Conservation (phyloP, 2,888 invertebrate species). For the Drosophila subquinaria region DNA sequence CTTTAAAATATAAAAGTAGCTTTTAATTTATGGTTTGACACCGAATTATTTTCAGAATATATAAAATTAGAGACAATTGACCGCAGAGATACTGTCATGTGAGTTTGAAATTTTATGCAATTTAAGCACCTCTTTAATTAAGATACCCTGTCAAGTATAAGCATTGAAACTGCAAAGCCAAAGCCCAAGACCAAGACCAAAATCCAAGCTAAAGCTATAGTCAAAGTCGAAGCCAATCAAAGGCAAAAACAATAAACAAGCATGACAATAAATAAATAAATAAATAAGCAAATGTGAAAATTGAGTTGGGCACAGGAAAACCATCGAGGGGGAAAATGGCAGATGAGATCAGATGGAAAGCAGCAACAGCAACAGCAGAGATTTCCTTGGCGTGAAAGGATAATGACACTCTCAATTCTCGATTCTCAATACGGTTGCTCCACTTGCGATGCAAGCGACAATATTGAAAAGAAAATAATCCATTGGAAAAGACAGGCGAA, state of each 20-base stretch:
- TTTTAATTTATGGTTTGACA: too few species aligned
- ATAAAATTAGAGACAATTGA: too few species aligned
- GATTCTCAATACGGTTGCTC: conserved; percentile 35
- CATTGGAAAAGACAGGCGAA: conserved; percentile 11
- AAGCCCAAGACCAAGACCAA: conserved; percentile 41
- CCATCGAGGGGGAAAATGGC: background rate
- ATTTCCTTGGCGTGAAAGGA: conserved; percentile 65
- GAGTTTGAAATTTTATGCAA: background rate
- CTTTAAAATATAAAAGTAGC: too few species aligned
- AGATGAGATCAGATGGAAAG: conserved; percentile 33
- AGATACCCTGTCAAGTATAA: background rate
- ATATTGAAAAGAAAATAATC: conserved; percentile 53
- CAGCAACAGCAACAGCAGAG: conserved; percentile 16
- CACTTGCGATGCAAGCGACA: conserved; percentile 56
- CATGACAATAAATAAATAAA: conserved; percentile 78
- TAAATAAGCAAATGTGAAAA: conserved; percentile 50
- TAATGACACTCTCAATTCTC: conserved; percentile 65
- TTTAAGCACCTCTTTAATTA: background rate
- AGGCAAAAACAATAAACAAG: conserved; percentile 75
- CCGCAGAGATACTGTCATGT: background rate
- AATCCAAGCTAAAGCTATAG: conserved; percentile 21
- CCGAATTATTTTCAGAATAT: too few species aligned
- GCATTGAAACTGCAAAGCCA: conserved; percentile 30
- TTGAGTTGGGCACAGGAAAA: conserved; percentile 27
- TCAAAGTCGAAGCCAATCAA: conserved; percentile 63